phyloP scores from a whole-genome alignment of 2,113 vertebrate genomes.

The Trachemys scripta region DNA sequence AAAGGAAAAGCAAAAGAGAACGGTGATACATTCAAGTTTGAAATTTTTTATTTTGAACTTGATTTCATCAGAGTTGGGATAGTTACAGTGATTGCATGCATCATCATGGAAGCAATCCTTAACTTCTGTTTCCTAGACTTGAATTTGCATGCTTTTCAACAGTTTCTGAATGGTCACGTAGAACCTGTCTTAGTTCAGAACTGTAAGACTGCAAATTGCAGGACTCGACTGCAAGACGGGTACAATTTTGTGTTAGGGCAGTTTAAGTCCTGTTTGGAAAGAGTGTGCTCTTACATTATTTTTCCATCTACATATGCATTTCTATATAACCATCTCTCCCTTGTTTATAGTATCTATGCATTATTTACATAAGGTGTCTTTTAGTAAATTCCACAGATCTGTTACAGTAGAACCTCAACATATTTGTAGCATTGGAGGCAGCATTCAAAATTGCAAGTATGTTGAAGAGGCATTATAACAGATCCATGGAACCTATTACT shows the following conservation, averaged over 20 bases:
- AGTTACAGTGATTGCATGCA: background rate
- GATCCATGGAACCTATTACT: background rate
- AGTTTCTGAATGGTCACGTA: background rate
- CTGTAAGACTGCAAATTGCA: background rate
- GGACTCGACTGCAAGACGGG: background rate
- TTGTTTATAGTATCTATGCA: no score
- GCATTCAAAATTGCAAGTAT: background rate
- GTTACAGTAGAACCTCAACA: background rate
- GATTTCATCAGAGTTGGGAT: background rate
- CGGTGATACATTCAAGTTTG: background rate
- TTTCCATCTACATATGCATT: no score
- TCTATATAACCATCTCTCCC: no score
- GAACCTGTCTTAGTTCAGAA: background rate
- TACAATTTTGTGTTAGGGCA: background rate
- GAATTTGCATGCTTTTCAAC: background rate
- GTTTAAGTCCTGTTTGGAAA: background rate
- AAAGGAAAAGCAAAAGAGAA: background rate
- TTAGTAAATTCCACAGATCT: background rate
- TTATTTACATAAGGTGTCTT: no score
- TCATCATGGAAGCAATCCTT: background rate
- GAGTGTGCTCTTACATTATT: background rate
- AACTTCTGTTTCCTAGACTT: background rate
- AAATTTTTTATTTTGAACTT: background rate
- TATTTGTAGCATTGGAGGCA: background rate
- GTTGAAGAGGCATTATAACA: background rate